Conservation (phyloP, 1,140 invertebrate species). For the Centruroides vittatus region DNA sequence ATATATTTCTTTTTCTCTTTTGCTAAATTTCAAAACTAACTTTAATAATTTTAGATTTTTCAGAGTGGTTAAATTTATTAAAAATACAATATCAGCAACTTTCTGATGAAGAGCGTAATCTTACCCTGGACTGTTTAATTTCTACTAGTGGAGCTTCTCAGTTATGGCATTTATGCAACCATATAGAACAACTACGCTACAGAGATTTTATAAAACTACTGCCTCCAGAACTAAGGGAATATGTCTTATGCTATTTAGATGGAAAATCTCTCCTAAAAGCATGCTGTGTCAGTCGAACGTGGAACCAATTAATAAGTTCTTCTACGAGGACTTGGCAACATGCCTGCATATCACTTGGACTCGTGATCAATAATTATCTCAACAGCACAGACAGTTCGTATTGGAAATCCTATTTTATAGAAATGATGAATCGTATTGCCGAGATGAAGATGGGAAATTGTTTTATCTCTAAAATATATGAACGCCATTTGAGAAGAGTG, state of each 20-base stretch:
- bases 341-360: slow-evolving; percentile 2
- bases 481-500: slow-evolving; percentile 10
- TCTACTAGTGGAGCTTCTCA: slow-evolving; percentile 11
- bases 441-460: slow-evolving; percentile 8
- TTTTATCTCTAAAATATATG: slow-evolving; percentile 8
- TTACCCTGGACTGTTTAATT: slow-evolving; percentile 9
- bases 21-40: no score
- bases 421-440: slow-evolving; percentile 7
- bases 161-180: slow-evolving; percentile 3
- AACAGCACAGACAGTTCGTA: slow-evolving; percentile 8
- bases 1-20: no score
- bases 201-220: slow-evolving; percentile 13
- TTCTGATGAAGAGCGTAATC: slow-evolving; percentile 7
- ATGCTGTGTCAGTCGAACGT: slow-evolving; percentile 10
- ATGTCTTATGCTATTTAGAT: slow-evolving; percentile 11
- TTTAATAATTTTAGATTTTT: slow-evolving; percentile 2
- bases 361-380: slow-evolving; percentile 3
- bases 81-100: slow-evolving; percentile 4
- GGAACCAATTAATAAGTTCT: slow-evolving; percentile 10
- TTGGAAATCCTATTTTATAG: slow-evolving; percentile 13
- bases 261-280: slow-evolving; percentile 5
- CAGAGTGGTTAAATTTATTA: slow-evolving; percentile 9
- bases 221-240: slow-evolving; percentile 10
- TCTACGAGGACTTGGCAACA: slow-evolving; percentile 10
- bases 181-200: slow-evolving; percentile 3